Evolutionary conservation across 2,797 vertebrate species (phyloP).

Genomic region (Clamator glandarius): DNA sequence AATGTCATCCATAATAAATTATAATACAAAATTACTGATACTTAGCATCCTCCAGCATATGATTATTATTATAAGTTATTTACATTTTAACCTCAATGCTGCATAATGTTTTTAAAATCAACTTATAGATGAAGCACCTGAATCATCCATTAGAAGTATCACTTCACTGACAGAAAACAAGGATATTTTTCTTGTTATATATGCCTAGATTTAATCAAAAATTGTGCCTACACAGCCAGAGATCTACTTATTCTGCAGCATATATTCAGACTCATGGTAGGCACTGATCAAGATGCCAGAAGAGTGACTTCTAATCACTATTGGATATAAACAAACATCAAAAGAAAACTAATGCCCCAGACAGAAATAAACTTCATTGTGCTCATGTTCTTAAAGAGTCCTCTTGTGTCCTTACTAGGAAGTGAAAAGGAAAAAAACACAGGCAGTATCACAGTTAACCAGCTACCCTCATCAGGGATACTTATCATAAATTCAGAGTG

Average conservation of each 20-base stretch:
- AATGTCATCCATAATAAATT: conserved; percentile 3
- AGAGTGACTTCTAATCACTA: conserved; percentile 33
- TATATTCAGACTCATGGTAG: not conserved
- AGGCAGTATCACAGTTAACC: not conserved
- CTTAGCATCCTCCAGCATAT: not conserved
- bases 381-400: not conserved
- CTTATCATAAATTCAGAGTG: not conserved
- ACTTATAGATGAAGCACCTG: not conserved
- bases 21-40: conserved; percentile 44
- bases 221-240: not conserved
- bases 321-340: conserved; percentile 17
- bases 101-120: conserved; percentile 16
- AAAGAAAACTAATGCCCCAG: conserved; percentile 17
- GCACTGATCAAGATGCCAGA: not conserved
- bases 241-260: not conserved
- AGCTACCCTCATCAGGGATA: not conserved
- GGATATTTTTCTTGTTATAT: not conserved
- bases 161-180: conserved; percentile 6
- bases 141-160: not conserved
- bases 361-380: conserved; percentile 36
- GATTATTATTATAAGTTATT: conserved; percentile 28
- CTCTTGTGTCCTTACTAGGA: not conserved
- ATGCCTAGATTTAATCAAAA: not conserved
- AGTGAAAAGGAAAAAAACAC: not conserved
- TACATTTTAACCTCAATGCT: conserved; percentile 22